These are phyloP conservation scores for Sebastes baramenuke DNA, from an alignment of 2,797 vertebrate species.

Conservation along the genomic window DNA sequence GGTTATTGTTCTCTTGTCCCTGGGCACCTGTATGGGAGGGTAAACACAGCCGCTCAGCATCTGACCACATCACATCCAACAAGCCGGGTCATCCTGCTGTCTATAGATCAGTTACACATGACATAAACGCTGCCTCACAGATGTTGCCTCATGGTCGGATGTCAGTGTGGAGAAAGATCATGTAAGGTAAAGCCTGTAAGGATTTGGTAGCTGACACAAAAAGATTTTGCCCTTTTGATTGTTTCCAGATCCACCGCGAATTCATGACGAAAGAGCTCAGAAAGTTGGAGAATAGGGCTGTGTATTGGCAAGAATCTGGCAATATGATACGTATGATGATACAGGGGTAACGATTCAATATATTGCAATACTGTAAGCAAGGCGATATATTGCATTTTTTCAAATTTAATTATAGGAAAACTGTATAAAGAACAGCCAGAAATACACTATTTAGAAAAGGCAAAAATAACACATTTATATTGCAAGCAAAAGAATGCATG, in stretches of 20 bases:
- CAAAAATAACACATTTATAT: no score
- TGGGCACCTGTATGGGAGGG: constrained; percentile 88
- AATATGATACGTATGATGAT: no score
- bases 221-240: not conserved
- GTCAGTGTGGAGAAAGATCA: not conserved
- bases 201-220: not conserved
- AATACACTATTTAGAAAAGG: no score
- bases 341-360: no score
- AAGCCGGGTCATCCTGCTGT: constrained; percentile 57
- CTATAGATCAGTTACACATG: constrained; percentile 64
- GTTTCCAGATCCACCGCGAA: not conserved
- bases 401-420: no score
- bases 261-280: not conserved
- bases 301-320: no score
- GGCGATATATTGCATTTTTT: no score
- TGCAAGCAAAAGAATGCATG: no score
- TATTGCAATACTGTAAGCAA: no score
- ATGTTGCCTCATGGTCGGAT: constrained; percentile 38
- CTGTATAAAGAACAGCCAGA: no score
- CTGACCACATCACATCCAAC: constrained; percentile 81
- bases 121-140: constrained; percentile 52
- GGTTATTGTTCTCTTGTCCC: constrained; percentile 91
- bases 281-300: not conserved
- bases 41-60: constrained; percentile 81
- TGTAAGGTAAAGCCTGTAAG: not conserved